These are phyloP conservation scores for Porites australiensis DNA, from an alignment of 64 coral and sea anemone species.

Conservation along the genomic window DNA sequence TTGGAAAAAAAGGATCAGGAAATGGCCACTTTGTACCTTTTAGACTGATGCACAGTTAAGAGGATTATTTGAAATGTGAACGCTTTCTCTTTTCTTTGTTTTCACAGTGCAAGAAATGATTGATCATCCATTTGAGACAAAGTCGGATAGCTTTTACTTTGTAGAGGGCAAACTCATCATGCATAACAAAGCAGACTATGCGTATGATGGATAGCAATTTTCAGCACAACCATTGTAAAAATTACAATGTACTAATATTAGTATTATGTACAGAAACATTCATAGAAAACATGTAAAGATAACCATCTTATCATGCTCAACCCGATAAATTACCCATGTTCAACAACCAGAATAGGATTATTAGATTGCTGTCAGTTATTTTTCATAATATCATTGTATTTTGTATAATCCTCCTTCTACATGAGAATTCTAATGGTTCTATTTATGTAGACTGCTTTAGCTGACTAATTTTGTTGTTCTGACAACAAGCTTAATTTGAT, in stretches of 20 bases:
- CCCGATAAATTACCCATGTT: not conserved
- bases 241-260: not conserved
- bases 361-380: not conserved
- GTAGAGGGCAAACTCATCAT: constrained; percentile 96
- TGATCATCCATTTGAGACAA: constrained; percentile 98
- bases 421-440: not conserved
- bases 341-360: not conserved
- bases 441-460: not conserved
- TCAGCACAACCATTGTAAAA: not conserved
- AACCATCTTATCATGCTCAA: not conserved
- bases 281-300: not conserved
- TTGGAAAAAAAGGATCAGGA: too few species aligned
- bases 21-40: too few species aligned
- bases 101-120: constrained; percentile 99
- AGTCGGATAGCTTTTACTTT: constrained; percentile 99
- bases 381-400: not conserved
- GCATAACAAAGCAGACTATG: constrained; percentile 99
- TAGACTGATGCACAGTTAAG: too few species aligned
- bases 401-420: not conserved
- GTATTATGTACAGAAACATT: not conserved
- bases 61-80: not conserved
- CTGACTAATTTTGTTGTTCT: not conserved
- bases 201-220: constrained; percentile 85
- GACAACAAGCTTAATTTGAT: not conserved
- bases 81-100: not conserved